Evolutionary conservation across 2,113 vertebrate genomes (phyloP).

Genomic region (Cochlearius cochlearius): DNA sequence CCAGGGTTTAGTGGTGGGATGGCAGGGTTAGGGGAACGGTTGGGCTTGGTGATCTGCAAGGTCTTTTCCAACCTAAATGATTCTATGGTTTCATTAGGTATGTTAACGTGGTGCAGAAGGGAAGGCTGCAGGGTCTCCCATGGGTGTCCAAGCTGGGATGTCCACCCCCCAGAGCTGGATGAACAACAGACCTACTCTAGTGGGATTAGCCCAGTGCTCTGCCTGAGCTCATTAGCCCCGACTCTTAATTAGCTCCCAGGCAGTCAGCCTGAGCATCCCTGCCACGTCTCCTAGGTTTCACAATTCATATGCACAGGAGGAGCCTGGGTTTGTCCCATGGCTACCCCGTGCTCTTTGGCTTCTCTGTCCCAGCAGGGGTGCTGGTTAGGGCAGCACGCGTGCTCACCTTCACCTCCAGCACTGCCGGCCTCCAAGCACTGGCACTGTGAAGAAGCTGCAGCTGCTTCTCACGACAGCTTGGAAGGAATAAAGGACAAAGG

Average conservation of each 20-base stretch:
- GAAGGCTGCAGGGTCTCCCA: background rate
- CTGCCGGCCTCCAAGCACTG: accelerated
- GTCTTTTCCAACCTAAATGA: too few relatives aligned
- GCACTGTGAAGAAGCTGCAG: background rate
- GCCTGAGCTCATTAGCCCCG: background rate
- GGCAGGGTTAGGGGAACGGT: too few relatives aligned
- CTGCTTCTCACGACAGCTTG: background rate
- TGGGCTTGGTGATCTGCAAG: too few relatives aligned
- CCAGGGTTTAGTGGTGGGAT: too few relatives aligned
- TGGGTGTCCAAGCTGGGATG: background rate
- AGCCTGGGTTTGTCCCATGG: background rate
- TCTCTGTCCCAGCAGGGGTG: too few relatives aligned
- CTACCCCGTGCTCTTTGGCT: too few relatives aligned
- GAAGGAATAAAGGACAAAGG: background rate
- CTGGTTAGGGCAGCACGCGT: accelerated
- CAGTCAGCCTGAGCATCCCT: background rate
- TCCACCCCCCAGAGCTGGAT: background rate
- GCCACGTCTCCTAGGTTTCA: background rate
- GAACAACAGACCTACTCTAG: background rate
- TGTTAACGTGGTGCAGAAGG: background rate
- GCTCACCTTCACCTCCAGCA: background rate
- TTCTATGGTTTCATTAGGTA: background rate
- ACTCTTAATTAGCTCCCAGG: background rate
- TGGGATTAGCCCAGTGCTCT: background rate
- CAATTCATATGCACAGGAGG: background rate